A percentile compares a stretch with the other conserved stretches of the same genome.
These are phyloP conservation scores for Metaphire vulgaris DNA, from an alignment of 1,140 invertebrate genomes.

Conservation along the genomic window DNA sequence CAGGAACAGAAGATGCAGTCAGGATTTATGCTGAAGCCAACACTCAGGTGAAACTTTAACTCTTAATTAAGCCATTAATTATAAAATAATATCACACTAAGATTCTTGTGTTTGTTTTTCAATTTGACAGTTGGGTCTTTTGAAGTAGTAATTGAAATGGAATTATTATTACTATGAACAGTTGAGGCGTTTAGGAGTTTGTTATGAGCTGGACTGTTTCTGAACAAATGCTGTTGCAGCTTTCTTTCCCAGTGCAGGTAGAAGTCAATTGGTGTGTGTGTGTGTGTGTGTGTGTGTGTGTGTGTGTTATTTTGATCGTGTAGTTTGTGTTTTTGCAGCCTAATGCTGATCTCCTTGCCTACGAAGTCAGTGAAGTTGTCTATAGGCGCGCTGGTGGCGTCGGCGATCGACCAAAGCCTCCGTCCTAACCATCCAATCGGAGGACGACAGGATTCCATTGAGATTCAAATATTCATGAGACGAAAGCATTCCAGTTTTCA, in stretches of 20 bases:
- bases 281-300: not conserved
- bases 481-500: too few species aligned
- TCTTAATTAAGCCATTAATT: too few species aligned
- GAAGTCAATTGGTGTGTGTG: not conserved
- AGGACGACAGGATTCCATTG: too few species aligned
- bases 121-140: too few species aligned
- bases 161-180: not conserved
- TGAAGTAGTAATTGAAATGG: not conserved
- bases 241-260: not conserved
- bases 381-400: slow-evolving; percentile 70
- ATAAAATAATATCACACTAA: too few species aligned
- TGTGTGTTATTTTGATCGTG: slow-evolving; percentile 55
- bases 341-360: slow-evolving; percentile 60
- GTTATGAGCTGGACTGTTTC: not conserved
- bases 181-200: slow-evolving; percentile 23
- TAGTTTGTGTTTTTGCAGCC: slow-evolving; percentile 32
- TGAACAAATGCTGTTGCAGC: not conserved
- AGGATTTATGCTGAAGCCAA: slow-evolving; percentile 91
- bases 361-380: slow-evolving; percentile 69
- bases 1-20: slow-evolving; percentile 94
- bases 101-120: too few species aligned
- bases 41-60: slow-evolving; percentile 47
- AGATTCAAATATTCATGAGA: too few species aligned
- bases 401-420: slow-evolving; percentile 47
- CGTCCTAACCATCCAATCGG: too few species aligned